Base-by-base conservation (phyloP, 2,797 vertebrate genomes). In the Chelon auratus region DNA sequence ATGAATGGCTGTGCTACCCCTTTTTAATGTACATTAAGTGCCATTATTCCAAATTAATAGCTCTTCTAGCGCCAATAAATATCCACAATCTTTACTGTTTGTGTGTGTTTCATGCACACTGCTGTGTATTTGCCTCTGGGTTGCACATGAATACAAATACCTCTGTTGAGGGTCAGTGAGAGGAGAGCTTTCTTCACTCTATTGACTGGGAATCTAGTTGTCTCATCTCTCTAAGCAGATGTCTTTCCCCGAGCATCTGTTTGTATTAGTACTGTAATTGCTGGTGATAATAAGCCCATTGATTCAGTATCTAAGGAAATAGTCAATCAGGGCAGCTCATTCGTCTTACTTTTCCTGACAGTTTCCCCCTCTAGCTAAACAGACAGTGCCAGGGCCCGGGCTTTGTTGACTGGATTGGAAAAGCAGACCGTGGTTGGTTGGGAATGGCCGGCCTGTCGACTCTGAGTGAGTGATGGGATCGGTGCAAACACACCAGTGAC, bases 341-440 rank as follows among this genome's bases (percentile, higher is more conserved):
- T 95, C 93, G 93, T 97, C 96, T 97, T 96, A 95, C 95, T 97
- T 96, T 96, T 93, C 91, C 93, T 95, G 95, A 96, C 94, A 96
- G 91, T 90, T 89, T 88, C 78, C 93, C 93, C 94, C 93, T 91
- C 93, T 92, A 90, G 87, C 88, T 94, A 95, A 96, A 96, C 88
- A 95, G 94, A 92, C 90, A 93, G 91, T 93, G 92, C 89, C 93
- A 94, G 81, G 84, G 86, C 78, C 75, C 61, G 83, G 91, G 92
- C 83, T 93, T 95, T 95, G 95, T 96, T 95, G 94, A 93, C 89
- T 88, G 93, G 92, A 90, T 87, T 87, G 88, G 91, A 93, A 83
- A 83, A 89, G 87, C 89, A 86, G 84, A 87, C 87, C 88, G 91
- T 81, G 91, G 90, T 92, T 89, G 91, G 89, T 85, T 84, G 85